Conservation (phyloP, 2,797 vertebrate genomes). For the Semaprochilodus insignis region DNA sequence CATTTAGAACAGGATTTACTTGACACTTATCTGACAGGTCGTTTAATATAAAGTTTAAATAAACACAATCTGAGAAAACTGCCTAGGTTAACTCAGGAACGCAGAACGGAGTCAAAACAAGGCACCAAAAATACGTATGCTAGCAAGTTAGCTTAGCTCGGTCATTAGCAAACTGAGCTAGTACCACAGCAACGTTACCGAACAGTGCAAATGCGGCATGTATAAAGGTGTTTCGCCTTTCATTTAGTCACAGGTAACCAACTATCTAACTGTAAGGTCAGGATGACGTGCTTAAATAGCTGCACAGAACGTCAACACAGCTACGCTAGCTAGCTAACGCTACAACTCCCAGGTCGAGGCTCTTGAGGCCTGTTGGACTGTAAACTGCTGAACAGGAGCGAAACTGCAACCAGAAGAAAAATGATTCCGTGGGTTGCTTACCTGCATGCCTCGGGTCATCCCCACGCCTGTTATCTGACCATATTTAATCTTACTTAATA, state of each 20-base stretch:
- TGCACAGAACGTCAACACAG: neutral
- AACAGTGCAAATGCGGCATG: neutral
- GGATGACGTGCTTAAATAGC: neutral
- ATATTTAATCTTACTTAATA: slow-evolving; percentile 52
- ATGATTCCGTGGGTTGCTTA: neutral
- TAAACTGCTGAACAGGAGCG: neutral
- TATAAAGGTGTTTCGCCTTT: neutral
- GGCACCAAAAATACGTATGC: no score
- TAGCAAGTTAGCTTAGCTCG: neutral
- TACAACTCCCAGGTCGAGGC: slow-evolving; percentile 18
- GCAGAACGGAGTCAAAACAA: neutral
- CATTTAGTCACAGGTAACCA: neutral
- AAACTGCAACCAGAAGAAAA: neutral
- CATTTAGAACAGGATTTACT: no score
- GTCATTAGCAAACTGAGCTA: neutral
- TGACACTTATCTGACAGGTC: neutral
- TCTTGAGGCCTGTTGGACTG: slow-evolving; percentile 36
- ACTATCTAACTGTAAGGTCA: neutral
- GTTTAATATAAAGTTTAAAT: neutral
- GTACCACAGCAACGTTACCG: neutral
- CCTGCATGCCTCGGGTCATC: slow-evolving; percentile 51
- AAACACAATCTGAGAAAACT: neutral
- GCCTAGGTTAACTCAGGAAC: neutral
- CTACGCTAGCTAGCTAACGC: slow-evolving; percentile 45
- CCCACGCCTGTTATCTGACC: slow-evolving; percentile 49